phyloP scores from a whole-genome alignment of 1,140 invertebrate species.

The Lucilia cuprina region DNA sequence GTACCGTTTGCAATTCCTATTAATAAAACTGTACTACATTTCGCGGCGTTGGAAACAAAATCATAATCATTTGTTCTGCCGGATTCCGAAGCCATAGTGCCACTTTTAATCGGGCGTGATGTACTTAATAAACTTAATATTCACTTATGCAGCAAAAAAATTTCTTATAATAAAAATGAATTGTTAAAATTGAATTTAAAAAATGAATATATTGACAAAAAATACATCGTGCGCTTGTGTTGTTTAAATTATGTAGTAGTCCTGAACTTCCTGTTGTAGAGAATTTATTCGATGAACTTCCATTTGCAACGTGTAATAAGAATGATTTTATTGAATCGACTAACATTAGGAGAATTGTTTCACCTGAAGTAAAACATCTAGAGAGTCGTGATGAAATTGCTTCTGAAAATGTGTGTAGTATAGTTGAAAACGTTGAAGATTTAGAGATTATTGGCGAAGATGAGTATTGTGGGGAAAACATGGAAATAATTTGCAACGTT shows the following conservation, averaged over 20 bases:
- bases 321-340: too few relatives aligned
- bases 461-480: background rate
- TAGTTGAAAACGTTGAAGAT: too few relatives aligned
- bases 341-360: too few relatives aligned
- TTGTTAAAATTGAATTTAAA: background rate
- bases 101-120: slow-evolving; percentile 1
- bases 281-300: background rate
- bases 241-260: background rate
- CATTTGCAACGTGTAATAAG: background rate
- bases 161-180: background rate
- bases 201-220: background rate
- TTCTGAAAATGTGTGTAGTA: too few relatives aligned
- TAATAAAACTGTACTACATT: too few relatives aligned
- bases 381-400: too few relatives aligned
- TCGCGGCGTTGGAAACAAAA: background rate
- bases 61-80: background rate
- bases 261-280: background rate
- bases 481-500: background rate
- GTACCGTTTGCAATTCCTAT: background rate
- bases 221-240: background rate
- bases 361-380: too few relatives aligned
- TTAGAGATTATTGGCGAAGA: background rate
- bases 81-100: background rate
- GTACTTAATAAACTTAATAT: background rate
- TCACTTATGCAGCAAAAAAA: background rate